phyloP scores from a whole-genome alignment of 2,888 invertebrate genomes.

The Cancer borealis region DNA sequence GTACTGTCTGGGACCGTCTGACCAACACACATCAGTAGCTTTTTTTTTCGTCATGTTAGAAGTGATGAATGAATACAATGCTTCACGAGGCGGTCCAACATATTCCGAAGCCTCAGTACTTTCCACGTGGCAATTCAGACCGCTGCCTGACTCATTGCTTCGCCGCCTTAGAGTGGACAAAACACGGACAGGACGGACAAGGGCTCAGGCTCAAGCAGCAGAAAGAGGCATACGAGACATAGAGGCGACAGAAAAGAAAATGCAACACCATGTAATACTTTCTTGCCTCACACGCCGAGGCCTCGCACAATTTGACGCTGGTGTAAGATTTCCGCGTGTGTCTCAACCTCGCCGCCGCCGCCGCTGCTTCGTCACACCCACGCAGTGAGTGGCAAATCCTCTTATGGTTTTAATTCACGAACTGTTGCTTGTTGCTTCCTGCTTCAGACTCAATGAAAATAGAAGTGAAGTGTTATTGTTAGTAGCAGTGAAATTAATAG shows the following conservation, averaged over 20 bases:
- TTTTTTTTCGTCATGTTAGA: too few relatives aligned
- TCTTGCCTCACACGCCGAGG: not conserved
- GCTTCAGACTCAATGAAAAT: not conserved
- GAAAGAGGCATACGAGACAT: not conserved
- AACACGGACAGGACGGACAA: not conserved
- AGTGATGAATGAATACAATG: not conserved
- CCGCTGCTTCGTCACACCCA: not conserved
- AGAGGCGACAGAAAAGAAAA: not conserved
- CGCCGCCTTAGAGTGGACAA: not conserved
- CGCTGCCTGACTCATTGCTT: not conserved
- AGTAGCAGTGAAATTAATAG: too few relatives aligned
- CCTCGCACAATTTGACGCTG: not conserved
- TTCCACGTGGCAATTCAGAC: not conserved
- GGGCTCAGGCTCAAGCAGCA: not conserved
- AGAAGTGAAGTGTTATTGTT: too few relatives aligned
- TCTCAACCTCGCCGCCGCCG: not conserved
- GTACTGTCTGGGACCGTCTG: too few relatives aligned
- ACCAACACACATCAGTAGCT: not conserved
- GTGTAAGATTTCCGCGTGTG: conserved; percentile 1
- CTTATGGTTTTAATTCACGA: not conserved
- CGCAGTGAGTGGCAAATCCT: not conserved
- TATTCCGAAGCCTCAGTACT: not conserved
- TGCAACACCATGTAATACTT: not conserved
- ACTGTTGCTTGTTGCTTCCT: not conserved
- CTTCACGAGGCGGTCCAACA: not conserved